Conservation (phyloP, 1,140 invertebrate genomes). For the Drosophila santomea region DNA sequence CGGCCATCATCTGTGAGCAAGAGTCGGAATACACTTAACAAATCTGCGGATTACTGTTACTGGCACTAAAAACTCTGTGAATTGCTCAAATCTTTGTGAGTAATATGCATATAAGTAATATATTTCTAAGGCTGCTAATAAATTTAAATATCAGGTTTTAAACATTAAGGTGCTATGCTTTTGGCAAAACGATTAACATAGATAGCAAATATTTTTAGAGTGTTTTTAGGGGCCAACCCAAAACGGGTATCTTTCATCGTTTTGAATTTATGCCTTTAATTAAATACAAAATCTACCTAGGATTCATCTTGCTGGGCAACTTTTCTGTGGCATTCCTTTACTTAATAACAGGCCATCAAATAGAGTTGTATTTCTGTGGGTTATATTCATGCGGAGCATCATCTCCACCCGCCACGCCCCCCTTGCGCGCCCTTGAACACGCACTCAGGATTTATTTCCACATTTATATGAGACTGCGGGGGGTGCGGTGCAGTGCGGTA, state of each 20-base stretch:
- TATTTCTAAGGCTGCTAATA: too few relatives aligned
- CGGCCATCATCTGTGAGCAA: slow-evolving; percentile 43
- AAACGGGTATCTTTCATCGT: slow-evolving; percentile 19
- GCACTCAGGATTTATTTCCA: slow-evolving; percentile 83
- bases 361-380: slow-evolving; percentile 67
- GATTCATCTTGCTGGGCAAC: slow-evolving; percentile 47
- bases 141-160: too few relatives aligned
- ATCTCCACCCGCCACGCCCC: slow-evolving; percentile 18
- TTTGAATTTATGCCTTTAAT: slow-evolving; percentile 82
- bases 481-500: not conserved
- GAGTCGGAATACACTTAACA: slow-evolving; percentile 25
- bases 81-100: too few relatives aligned
- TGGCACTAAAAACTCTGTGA: too few relatives aligned
- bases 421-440: slow-evolving; percentile 49
- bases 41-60: not conserved
- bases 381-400: slow-evolving; percentile 47
- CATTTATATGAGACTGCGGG: slow-evolving; percentile 70
- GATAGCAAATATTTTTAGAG: not conserved
- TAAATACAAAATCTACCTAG: slow-evolving; percentile 76
- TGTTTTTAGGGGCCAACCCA: not conserved
- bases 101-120: too few relatives aligned
- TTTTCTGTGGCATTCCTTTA: slow-evolving; percentile 61
- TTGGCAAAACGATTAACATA: too few relatives aligned
- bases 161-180: too few relatives aligned
- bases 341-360: slow-evolving; percentile 75